Conservation (phyloP, 2,797 vertebrate genomes). For the Peromyscus attwateri region DNA sequence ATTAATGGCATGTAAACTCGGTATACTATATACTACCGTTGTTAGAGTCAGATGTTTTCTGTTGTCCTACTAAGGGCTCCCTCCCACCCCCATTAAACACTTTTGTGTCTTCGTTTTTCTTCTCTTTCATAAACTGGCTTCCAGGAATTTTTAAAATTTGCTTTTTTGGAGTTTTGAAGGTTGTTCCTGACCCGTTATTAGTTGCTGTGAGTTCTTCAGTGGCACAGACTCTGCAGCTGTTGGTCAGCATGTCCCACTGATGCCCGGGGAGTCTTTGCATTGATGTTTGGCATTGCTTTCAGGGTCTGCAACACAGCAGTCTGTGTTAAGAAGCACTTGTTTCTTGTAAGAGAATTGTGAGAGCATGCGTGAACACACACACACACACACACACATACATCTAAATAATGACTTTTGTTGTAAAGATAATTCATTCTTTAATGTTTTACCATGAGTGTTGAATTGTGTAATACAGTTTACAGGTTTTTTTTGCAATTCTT, state of each 20-base stretch:
- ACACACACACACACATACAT: neutral
- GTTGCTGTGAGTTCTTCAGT: neutral
- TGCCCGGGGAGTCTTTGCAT: neutral
- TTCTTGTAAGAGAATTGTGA: neutral
- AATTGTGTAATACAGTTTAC: neutral
- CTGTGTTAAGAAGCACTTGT: slow-evolving; percentile 26
- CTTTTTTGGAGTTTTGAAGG: neutral
- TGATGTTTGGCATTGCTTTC: neutral
- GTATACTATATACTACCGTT: neutral
- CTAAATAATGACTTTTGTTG: slow-evolving; percentile 55
- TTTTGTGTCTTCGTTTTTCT: neutral
- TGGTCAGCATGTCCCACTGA: neutral
- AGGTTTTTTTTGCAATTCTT: neutral
- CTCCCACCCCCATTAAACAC: neutral
- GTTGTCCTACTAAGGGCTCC: neutral
- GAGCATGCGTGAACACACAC: neutral
- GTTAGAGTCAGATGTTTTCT: neutral
- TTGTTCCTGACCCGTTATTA: neutral
- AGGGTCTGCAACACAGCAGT: neutral
- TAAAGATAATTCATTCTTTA: slow-evolving; percentile 55
- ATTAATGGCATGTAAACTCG: slow-evolving; percentile 26
- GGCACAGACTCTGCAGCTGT: neutral
- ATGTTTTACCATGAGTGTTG: neutral
- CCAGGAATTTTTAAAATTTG: slow-evolving; percentile 39
- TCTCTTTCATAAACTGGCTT: slow-evolving; percentile 38